Conservation (phyloP, 2,113 vertebrate species). For the Muntiacus reevesi region DNA sequence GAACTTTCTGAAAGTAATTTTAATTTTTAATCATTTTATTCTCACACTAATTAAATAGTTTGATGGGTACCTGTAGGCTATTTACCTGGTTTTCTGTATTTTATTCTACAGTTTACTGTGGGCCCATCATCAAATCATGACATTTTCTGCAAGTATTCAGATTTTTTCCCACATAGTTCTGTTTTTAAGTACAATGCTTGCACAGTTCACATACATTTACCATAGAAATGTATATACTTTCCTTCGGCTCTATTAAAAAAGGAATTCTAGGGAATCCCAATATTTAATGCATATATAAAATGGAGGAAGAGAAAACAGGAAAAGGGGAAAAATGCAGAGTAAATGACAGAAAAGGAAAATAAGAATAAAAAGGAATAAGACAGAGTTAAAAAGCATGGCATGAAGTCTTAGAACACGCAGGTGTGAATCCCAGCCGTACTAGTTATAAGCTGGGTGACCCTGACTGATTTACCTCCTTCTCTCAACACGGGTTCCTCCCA, state of each 20-base stretch:
- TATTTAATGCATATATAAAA: background rate
- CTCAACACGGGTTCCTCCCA: background rate
- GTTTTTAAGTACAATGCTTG: background rate
- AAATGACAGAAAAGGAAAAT: background rate
- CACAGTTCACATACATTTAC: background rate
- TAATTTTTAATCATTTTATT: slow-evolving; percentile 76
- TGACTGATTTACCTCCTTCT: background rate
- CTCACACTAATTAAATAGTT: slow-evolving; percentile 71
- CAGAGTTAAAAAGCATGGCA: background rate
- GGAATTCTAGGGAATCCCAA: background rate
- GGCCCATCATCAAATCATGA: slow-evolving; percentile 34
- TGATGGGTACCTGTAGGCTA: slow-evolving; percentile 61
- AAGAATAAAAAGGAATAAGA: background rate
- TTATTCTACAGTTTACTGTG: background rate
- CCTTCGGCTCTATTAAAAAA: background rate
- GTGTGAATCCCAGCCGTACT: background rate
- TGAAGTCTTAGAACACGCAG: background rate
- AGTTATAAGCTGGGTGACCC: background rate
- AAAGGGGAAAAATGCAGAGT: background rate
- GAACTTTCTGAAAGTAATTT: slow-evolving; percentile 73
- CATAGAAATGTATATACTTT: background rate
- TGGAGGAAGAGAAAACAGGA: background rate
- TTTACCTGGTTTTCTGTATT: slow-evolving; percentile 52
- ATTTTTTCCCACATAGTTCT: background rate
- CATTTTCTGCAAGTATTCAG: slow-evolving; percentile 15